Evolutionary conservation across 2,888 invertebrate genomes (phyloP).

Genomic region (Epicampocera succincta): DNA sequence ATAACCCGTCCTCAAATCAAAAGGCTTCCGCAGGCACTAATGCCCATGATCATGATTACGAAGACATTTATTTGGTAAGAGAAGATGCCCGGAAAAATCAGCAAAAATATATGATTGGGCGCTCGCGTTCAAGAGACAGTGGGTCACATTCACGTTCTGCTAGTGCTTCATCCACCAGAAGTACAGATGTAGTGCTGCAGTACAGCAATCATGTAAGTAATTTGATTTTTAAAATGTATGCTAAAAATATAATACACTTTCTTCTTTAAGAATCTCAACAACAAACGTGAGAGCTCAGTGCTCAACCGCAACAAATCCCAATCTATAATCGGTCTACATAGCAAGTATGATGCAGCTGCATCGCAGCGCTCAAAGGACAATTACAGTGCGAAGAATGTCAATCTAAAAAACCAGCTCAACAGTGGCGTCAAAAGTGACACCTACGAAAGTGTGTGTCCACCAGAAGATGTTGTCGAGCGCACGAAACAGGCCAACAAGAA

Average conservation of each 20-base stretch:
- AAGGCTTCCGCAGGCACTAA: conserved; percentile 64
- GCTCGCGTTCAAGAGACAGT: conserved; percentile 86
- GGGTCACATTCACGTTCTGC: conserved; percentile 90
- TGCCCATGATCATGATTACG: conserved; percentile 87
- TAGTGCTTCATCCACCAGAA: conserved; percentile 83
- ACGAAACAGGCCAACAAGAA: conserved; percentile 80
- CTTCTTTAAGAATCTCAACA: conserved; percentile 77
- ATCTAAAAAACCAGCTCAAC: conserved; percentile 79
- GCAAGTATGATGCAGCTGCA: conserved; percentile 77
- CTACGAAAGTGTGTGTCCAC: conserved; percentile 82
- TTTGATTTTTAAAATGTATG: no score
- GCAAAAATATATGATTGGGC: conserved; percentile 79
- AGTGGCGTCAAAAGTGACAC: conserved; percentile 80
- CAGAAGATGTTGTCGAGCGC: conserved; percentile 81
- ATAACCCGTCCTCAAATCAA: conserved; percentile 42
- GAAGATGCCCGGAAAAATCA: conserved; percentile 83
- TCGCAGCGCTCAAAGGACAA: conserved; percentile 76
- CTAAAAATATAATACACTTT: not conserved
- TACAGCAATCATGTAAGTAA: conserved; percentile 80
- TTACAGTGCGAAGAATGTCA: conserved; percentile 76
- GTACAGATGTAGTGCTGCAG: conserved; percentile 81
- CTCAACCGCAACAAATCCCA: conserved; percentile 80
- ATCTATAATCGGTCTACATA: conserved; percentile 79
- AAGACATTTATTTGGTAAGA: conserved; percentile 89
- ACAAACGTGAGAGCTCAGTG: conserved; percentile 76